A percentile compares a stretch with the other conserved stretches of the same genome.
phyloP scores from a whole-genome alignment of 1,140 invertebrate genomes.

The Achatina immaculata region DNA sequence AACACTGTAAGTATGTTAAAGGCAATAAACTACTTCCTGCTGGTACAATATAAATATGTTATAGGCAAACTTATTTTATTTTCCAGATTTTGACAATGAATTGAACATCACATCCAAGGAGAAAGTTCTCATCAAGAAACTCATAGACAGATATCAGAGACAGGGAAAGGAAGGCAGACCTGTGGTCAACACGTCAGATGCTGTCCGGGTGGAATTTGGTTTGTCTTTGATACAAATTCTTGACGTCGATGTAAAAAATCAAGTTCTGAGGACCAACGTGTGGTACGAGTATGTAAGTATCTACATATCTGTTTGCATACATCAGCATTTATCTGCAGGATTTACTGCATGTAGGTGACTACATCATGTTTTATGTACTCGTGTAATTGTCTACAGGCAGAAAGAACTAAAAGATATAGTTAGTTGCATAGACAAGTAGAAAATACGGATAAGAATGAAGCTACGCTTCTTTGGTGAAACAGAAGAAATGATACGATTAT shows the following conservation, averaged over 20 bases:
- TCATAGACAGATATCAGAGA: slow-evolving; percentile 66
- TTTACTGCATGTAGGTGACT: slow-evolving; percentile 7
- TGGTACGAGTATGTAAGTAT: slow-evolving; percentile 69
- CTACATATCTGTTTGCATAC: no score
- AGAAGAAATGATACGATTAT: no score
- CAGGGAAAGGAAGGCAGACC: slow-evolving; percentile 69
- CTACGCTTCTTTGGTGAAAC: no score
- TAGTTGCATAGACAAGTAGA: no score
- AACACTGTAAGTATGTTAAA: not conserved
- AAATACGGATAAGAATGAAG: no score
- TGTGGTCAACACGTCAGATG: slow-evolving; percentile 69
- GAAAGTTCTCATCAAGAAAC: slow-evolving; percentile 68
- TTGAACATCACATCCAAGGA: slow-evolving; percentile 64
- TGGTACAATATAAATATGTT: not conserved
- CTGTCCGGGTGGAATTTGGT: slow-evolving; percentile 66
- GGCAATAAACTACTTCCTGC: not conserved
- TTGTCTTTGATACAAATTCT: slow-evolving; percentile 70
- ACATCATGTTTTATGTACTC: slow-evolving; percentile 13
- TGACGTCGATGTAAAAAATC: slow-evolving; percentile 71
- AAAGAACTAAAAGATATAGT: not conserved
- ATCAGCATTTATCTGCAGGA: not conserved
- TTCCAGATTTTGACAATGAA: slow-evolving; percentile 31
- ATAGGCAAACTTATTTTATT: not conserved
- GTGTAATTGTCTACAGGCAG: not conserved
- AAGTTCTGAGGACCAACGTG: slow-evolving; percentile 69